These are phyloP conservation scores for Stomorhina lunata DNA, from an alignment of 2,888 invertebrate genomes.

Conservation along the genomic window DNA sequence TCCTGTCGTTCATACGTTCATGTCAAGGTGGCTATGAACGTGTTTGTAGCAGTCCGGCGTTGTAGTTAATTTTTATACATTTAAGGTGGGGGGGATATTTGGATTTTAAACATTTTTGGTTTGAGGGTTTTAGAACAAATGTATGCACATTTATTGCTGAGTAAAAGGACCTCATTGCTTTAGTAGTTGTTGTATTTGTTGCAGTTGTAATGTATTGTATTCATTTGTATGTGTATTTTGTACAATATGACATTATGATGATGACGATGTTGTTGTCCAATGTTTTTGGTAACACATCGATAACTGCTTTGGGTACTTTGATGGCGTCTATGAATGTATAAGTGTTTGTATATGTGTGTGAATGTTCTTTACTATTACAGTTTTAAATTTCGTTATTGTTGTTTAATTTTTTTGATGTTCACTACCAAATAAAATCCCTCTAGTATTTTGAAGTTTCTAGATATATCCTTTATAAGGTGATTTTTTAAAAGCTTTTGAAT, in stretches of 20 bases:
- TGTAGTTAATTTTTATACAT: no score
- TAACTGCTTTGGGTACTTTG: slow-evolving; percentile 27
- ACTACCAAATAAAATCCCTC: slow-evolving; percentile 31
- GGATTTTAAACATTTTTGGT: slow-evolving; percentile 41
- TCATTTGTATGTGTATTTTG: neutral
- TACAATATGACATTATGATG: slow-evolving; percentile 59
- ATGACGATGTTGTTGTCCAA: slow-evolving; percentile 49
- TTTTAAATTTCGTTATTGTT: slow-evolving; percentile 27
- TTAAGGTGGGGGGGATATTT: neutral
- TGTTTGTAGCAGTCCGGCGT: neutral
- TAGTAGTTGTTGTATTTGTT: slow-evolving; percentile 7
- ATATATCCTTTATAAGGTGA: neutral
- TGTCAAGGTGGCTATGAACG: neutral
- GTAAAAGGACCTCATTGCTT: slow-evolving; percentile 50
- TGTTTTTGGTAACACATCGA: slow-evolving; percentile 55
- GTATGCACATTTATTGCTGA: slow-evolving; percentile 32
- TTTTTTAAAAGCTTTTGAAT: no score
- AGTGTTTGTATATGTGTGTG: neutral
- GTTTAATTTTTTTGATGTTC: neutral
- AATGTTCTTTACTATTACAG: neutral
- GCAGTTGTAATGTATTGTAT: slow-evolving; percentile 11
- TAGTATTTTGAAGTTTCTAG: slow-evolving; percentile 26
- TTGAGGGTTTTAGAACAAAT: slow-evolving; percentile 36
- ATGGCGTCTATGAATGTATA: neutral
- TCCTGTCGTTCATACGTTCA: slow-evolving; percentile 8